Base-by-base conservation (phyloP, 2,797 vertebrate species). In the Otolemur crassicaudatus region DNA sequence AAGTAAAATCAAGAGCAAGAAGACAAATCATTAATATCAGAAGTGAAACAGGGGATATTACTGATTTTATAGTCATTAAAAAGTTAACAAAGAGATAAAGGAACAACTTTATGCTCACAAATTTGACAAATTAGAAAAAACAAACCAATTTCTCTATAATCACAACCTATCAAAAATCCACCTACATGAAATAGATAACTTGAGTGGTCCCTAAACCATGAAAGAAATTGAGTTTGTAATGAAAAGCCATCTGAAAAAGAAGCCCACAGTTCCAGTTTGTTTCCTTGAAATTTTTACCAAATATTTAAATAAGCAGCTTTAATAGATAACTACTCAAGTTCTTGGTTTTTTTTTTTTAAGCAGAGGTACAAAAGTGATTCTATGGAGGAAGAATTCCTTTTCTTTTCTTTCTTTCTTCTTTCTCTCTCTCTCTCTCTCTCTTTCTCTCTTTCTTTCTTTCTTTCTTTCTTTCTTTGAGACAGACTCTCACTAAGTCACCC, bases 21-120 rank as follows among this genome's bases (percentile, higher is more conserved):
- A 58, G 31, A 70, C 43, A 87, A 83, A 83, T 72, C 43, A 56
- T 13, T 87, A 37, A 53, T 60, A 56, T 49, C 46, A 63, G n/a
- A 81, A 22, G 34, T 27, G 13, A 87, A 60, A 87, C 53, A 87
- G 43, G 29, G 56, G 58, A 23, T 85, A 80, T 14, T 69, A 69
- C 14, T 43, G 49, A 61, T 84, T 4, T 37, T 70, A 2, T 11
- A 56, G 40, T 13, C 25, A 85, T 79, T 94, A 53, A 80, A 72
- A 79, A 10, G 27, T 34, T 65, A 73, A 63, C 34, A 91, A 67
- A 43, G 12, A 23, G 79, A 72, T 72, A 79, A 3, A 67, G 16
- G 46, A 83, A 89, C 34, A 58, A 90, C 61, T 94, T 76, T 49
- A 73, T 76, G 34, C n/a, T 93, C 34, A 85, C 43, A 72, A 92